Conservation (phyloP, 2,888 invertebrate species). For the Oscheius sp. region DNA sequence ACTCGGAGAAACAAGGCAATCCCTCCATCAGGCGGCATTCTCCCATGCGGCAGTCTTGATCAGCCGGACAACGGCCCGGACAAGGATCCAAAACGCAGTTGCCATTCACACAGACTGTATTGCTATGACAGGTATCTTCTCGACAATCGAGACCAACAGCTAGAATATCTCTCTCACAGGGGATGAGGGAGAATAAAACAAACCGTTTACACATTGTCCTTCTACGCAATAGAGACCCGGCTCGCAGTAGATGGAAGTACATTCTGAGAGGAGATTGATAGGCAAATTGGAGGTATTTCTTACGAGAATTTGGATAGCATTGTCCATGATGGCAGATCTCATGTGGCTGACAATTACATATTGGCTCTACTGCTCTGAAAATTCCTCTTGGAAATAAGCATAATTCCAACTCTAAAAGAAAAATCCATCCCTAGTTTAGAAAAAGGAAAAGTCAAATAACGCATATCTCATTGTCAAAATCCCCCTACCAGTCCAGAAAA, state of each 20-base stretch:
- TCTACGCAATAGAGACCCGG: slow-evolving; percentile 51
- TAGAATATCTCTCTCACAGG: too few relatives aligned
- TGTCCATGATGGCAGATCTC: slow-evolving; percentile 54
- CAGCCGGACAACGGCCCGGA: slow-evolving; percentile 52
- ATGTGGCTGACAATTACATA: slow-evolving; percentile 50
- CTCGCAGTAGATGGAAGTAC: slow-evolving; percentile 45
- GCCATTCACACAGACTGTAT: slow-evolving; percentile 43
- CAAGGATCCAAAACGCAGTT: slow-evolving; percentile 55
- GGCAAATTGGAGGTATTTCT: not conserved
- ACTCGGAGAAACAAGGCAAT: slow-evolving; percentile 51
- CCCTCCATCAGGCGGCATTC: slow-evolving; percentile 61
- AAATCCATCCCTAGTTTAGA: too few relatives aligned
- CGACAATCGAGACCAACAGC: slow-evolving; percentile 44
- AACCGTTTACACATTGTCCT: slow-evolving; percentile 48
- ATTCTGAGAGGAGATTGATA: slow-evolving; percentile 52
- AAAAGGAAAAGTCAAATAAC: too few relatives aligned
- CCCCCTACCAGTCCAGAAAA: too few relatives aligned
- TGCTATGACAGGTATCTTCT: slow-evolving; percentile 49
- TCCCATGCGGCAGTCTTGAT: slow-evolving; percentile 62
- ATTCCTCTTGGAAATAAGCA: too few relatives aligned
- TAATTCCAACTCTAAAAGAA: too few relatives aligned
- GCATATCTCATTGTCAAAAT: too few relatives aligned
- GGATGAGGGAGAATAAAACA: not conserved
- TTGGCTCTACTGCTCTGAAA: slow-evolving; percentile 38
- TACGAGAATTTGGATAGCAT: slow-evolving; percentile 50